Conservation (phyloP, 1,140 invertebrate genomes). For the Dufourea novaeangliae region DNA sequence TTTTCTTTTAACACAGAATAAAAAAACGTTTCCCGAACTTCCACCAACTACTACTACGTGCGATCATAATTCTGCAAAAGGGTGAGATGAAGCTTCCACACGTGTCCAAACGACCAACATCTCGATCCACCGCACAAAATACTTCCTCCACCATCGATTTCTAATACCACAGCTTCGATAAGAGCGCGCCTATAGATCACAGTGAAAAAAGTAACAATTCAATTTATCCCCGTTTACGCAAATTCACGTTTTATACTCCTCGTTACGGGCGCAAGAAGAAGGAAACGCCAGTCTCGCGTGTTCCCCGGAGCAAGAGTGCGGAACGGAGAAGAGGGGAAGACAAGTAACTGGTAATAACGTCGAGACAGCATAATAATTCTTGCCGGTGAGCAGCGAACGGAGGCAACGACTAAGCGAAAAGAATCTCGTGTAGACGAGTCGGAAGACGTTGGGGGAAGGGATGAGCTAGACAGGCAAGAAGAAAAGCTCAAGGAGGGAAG, state of each 20-base stretch:
- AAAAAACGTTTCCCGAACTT: constrained; percentile 46
- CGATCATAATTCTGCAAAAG: constrained; percentile 37
- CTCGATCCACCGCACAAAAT: not conserved
- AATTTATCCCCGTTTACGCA: too few species aligned
- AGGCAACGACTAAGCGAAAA: constrained; percentile 30
- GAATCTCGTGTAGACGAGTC: constrained; percentile 18
- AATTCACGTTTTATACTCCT: too few species aligned
- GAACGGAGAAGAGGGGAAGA: not conserved
- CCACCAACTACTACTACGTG: constrained; percentile 24
- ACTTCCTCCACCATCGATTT: too few species aligned
- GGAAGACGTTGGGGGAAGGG: not conserved
- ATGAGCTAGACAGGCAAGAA: not conserved
- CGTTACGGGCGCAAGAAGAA: not conserved
- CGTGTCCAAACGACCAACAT: not conserved
- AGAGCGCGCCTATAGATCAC: too few species aligned
- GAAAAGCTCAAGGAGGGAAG: not conserved
- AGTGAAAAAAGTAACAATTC: too few species aligned
- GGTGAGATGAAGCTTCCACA: not conserved
- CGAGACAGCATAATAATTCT: constrained; percentile 49
- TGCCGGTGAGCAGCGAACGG: constrained; percentile 19
- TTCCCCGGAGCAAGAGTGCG: not conserved
- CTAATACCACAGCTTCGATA: too few species aligned
- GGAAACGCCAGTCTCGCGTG: too few species aligned
- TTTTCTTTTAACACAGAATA: constrained; percentile 35
- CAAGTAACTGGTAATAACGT: constrained; percentile 39